These are phyloP conservation scores for Rhinogobio ventralis DNA, from an alignment of 2,797 vertebrate genomes.

Conservation along the genomic window DNA sequence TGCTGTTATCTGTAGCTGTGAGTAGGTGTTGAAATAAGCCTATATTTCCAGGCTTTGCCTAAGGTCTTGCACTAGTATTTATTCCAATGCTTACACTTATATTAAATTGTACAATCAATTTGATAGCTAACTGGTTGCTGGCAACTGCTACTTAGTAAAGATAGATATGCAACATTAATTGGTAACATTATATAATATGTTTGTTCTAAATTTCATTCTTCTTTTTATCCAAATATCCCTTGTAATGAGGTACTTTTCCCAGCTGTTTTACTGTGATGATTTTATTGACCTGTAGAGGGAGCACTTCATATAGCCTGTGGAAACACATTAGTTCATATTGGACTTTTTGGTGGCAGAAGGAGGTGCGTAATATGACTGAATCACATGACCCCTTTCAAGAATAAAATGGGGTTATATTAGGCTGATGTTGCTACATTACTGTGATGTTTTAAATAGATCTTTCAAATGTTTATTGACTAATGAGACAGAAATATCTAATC, in stretches of 20 bases:
- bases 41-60: conserved; percentile 39
- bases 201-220: conserved; percentile 55
- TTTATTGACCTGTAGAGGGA: conserved; percentile 55
- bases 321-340: conserved; percentile 62
- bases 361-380: conserved; percentile 11
- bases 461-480: conserved; percentile 47
- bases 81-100: conserved; percentile 65
- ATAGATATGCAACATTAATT: conserved; percentile 58
- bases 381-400: conserved; percentile 46
- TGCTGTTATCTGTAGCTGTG: conserved; percentile 44
- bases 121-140: conserved; percentile 67
- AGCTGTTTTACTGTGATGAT: conserved; percentile 51
- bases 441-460: conserved; percentile 58
- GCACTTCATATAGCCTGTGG: conserved; percentile 51
- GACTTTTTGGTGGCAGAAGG: conserved; percentile 41
- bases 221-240: conserved; percentile 48
- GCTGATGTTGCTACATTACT: conserved; percentile 51
- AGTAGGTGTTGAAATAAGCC: conserved; percentile 33
- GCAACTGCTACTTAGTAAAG: conserved; percentile 64
- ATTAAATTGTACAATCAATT: conserved; percentile 68
- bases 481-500: conserved; percentile 32
- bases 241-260: conserved; percentile 33
- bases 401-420: conserved; percentile 36
- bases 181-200: conserved; percentile 56
- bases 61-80: conserved; percentile 49